These are phyloP conservation scores for Bradypus variegatus DNA, from an alignment of 2,797 vertebrate genomes.

Conservation along the genomic window DNA sequence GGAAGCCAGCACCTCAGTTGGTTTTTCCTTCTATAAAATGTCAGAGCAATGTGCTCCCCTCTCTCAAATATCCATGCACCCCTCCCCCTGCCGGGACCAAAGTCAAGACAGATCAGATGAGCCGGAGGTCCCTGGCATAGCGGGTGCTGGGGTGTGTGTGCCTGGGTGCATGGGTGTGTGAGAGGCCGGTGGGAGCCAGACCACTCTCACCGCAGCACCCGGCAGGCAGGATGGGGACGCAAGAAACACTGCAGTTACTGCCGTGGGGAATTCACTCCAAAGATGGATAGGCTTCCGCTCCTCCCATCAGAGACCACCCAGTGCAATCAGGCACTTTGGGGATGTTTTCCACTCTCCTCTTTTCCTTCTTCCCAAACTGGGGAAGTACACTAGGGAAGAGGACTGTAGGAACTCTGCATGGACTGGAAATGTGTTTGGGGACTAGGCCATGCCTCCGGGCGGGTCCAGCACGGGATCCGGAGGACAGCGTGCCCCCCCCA, in stretches of 20 bases:
- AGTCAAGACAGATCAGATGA: background rate
- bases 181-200: no score
- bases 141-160: background rate
- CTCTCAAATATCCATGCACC: no score
- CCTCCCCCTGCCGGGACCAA: background rate
- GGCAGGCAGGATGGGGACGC: background rate
- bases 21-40: background rate
- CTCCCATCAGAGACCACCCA: background rate
- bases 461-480: background rate
- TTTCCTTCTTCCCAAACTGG: background rate
- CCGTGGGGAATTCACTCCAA: no score
- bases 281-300: background rate
- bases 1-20: background rate
- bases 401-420: background rate
- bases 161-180: no score
- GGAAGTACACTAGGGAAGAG: background rate
- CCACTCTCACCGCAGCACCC: no score
- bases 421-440: background rate
- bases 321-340: background rate
- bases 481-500: no score
- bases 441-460: rapidly evolving
- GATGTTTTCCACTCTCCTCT: background rate
- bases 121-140: background rate
- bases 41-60: background rate
- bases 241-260: no score